Conservation (phyloP, 2,113 vertebrate species). For the Percina caprodes region DNA sequence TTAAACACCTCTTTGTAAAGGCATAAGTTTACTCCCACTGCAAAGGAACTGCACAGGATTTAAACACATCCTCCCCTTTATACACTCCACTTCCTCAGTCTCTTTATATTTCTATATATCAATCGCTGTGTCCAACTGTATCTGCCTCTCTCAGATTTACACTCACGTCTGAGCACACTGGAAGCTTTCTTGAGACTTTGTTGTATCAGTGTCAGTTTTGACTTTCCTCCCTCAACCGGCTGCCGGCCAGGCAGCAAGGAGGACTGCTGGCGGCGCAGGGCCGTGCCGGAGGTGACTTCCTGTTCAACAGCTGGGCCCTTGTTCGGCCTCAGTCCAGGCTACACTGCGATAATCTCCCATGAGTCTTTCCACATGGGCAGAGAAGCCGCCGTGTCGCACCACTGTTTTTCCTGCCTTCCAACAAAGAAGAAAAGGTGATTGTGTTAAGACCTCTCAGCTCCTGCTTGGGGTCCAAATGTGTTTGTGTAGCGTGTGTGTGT, state of each 20-base stretch:
- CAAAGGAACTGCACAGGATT: slow-evolving; percentile 48
- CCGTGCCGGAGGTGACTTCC: slow-evolving; percentile 80
- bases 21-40: slow-evolving; percentile 12
- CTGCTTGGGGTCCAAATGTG: slow-evolving; percentile 69
- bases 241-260: slow-evolving; percentile 42
- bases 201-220: slow-evolving; percentile 72
- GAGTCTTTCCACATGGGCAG: slow-evolving; percentile 81
- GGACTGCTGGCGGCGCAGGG: slow-evolving; percentile 66
- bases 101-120: background rate
- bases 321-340: slow-evolving; percentile 65
- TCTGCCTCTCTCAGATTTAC: slow-evolving; percentile 41
- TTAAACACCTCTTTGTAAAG: slow-evolving; percentile 57
- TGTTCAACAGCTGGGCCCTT: slow-evolving; percentile 82
- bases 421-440: slow-evolving; percentile 84
- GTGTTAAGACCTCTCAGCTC: slow-evolving; percentile 70
- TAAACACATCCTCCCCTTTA: slow-evolving; percentile 44
- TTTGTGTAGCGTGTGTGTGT: slow-evolving; percentile 62
- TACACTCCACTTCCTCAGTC: slow-evolving; percentile 2
- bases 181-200: slow-evolving; percentile 78
- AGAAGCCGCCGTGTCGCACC: slow-evolving; percentile 76
- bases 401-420: slow-evolving; percentile 78
- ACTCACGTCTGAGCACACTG: slow-evolving; percentile 66
- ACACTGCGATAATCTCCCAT: slow-evolving; percentile 75
- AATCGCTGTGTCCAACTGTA: slow-evolving; percentile 6
- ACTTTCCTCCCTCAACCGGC: slow-evolving; percentile 65